Evolutionary conservation across 2,888 invertebrate species (phyloP).

Genomic region (Eurois occulta): DNA sequence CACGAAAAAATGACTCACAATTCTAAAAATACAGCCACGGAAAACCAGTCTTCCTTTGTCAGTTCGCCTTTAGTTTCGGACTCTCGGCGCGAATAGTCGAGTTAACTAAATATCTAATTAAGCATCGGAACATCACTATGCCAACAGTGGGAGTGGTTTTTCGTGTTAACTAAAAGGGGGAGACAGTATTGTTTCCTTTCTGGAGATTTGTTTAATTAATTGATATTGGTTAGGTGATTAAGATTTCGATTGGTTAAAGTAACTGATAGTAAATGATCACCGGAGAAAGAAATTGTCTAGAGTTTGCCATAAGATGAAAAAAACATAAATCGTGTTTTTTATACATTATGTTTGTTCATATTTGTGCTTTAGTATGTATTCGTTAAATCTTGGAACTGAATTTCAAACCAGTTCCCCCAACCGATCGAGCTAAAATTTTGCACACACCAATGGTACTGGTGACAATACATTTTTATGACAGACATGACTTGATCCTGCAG

Average conservation of each 20-base stretch:
- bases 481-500: too few relatives aligned
- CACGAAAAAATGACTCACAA: conserved; percentile 1
- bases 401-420: too few relatives aligned
- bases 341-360: too few relatives aligned
- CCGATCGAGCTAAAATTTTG: too few relatives aligned
- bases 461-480: too few relatives aligned
- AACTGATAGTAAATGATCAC: neutral
- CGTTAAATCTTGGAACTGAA: too few relatives aligned
- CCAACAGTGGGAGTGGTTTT: conserved; percentile 65
- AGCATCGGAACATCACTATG: conserved; percentile 52
- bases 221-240: conserved; percentile 29
- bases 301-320: too few relatives aligned
- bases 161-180: conserved; percentile 66
- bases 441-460: too few relatives aligned
- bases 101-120: conserved; percentile 56
- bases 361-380: too few relatives aligned
- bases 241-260: conserved; percentile 9
- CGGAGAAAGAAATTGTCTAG: neutral
- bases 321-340: too few relatives aligned
- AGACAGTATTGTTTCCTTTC: conserved; percentile 51
- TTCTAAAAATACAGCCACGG: neutral
- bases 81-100: conserved; percentile 33
- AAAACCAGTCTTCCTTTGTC: conserved; percentile 20
- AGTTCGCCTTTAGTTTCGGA: conserved; percentile 12
- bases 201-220: conserved; percentile 57